A percentile compares a stretch with the other conserved stretches of the same genome.
Evolutionary conservation across 2,888 invertebrate genomes (phyloP).

Genomic region (Mycalesis mineus): DNA sequence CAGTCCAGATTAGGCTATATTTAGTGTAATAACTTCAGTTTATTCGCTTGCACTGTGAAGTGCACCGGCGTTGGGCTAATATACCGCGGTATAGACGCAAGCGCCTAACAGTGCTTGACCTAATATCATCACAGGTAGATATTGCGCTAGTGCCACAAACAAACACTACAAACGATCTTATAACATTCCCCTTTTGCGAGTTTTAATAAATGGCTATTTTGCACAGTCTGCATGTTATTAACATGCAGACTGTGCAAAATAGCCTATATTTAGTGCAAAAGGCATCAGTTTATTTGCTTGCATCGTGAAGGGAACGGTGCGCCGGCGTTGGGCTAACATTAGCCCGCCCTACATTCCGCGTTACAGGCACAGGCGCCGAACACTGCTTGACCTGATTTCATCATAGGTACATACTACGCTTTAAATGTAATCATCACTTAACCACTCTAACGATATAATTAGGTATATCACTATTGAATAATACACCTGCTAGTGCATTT

Average conservation of each 20-base stretch:
- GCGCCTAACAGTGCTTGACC: too few species aligned
- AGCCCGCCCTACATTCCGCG: conserved; percentile 67
- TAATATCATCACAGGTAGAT: conserved; percentile 36
- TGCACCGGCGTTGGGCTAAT: too few species aligned
- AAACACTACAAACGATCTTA: too few species aligned
- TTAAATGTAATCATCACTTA: not conserved
- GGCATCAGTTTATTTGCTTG: conserved; percentile 39
- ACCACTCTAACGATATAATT: not conserved
- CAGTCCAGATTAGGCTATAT: too few species aligned
- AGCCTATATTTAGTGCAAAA: conserved; percentile 19
- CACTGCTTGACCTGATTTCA: conserved; percentile 66
- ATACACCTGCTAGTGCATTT: not conserved
- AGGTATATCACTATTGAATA: not conserved
- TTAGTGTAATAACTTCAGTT: too few species aligned
- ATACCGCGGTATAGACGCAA: too few species aligned
- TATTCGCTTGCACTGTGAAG: too few species aligned
- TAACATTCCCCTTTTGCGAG: too few species aligned
- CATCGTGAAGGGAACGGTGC: conserved; percentile 52
- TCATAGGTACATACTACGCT: conserved; percentile 19
- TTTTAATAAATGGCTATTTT: too few species aligned
- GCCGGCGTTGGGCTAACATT: conserved; percentile 62
- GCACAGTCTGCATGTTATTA: too few species aligned
- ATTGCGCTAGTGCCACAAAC: too few species aligned
- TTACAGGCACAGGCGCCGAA: conserved; percentile 56
- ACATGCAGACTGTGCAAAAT: too few species aligned